Conservation (phyloP, 2,797 vertebrate species). For the Cyprinodon diabolis region DNA sequence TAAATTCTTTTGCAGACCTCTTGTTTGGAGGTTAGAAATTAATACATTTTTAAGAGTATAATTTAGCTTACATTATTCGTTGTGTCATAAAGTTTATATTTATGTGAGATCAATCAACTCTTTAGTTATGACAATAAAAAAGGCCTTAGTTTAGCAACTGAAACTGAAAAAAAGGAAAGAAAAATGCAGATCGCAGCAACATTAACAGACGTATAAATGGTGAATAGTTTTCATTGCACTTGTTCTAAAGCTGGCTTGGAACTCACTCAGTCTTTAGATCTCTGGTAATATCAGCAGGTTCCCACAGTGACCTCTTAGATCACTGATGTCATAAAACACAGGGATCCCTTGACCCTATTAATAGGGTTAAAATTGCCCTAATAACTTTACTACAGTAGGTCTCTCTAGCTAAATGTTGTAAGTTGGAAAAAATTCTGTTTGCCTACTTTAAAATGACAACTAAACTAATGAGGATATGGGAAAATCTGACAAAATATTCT, state of each 20-base stretch:
- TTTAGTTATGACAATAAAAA: not conserved
- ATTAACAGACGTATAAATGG: not conserved
- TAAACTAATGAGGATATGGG: conserved; percentile 3
- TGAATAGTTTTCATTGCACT: not conserved
- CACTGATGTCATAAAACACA: conserved; percentile 33
- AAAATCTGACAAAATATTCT: conserved; percentile 32
- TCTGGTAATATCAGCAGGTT: conserved; percentile 34
- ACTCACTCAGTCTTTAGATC: conserved; percentile 28
- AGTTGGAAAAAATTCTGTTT: no score
- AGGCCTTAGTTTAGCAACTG: not conserved
- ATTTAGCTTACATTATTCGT: no score
- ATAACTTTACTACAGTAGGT: not conserved
- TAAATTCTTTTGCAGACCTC: not conserved
- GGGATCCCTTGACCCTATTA: conserved; percentile 27
- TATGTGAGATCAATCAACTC: not conserved
- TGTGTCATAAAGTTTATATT: not conserved
- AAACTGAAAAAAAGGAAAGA: not conserved
- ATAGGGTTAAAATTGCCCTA: conserved; percentile 19
- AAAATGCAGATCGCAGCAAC: not conserved
- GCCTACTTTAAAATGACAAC: not conserved
- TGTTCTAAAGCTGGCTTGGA: conserved; percentile 49
- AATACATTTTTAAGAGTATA: no score
- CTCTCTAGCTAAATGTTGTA: not conserved
- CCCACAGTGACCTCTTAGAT: conserved; percentile 37
- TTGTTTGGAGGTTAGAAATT: not conserved